These are phyloP conservation scores for Cylindroiulus punctatus DNA, from an alignment of 2,888 invertebrate genomes.

Conservation along the genomic window DNA sequence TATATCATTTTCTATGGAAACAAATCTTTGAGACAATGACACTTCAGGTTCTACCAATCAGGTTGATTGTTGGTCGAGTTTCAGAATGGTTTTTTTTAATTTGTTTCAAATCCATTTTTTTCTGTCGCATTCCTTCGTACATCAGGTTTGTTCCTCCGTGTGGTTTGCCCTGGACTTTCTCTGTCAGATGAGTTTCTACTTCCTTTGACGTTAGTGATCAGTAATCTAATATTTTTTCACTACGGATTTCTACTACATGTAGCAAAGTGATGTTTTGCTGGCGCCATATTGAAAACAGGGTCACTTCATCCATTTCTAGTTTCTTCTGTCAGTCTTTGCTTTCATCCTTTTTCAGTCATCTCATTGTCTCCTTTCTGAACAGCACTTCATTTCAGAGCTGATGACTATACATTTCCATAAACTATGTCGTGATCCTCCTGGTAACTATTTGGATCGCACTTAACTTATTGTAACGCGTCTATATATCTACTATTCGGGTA, in stretches of 20 bases:
- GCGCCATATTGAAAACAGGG: constrained; percentile 49
- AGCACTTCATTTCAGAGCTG: constrained; percentile 27
- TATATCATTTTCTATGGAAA: not conserved
- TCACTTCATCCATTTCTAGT: constrained; percentile 49
- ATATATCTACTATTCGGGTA: constrained; percentile 19
- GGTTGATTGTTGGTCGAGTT: not conserved
- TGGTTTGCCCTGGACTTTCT: not conserved
- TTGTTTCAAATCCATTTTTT: not conserved
- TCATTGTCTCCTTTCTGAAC: constrained; percentile 5
- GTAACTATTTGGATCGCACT: constrained; percentile 32
- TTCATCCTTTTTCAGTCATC: not conserved
- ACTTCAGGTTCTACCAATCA: not conserved
- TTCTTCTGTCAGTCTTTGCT: not conserved
- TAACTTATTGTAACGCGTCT: constrained; percentile 50
- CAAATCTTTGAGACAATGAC: not conserved
- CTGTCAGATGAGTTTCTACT: not conserved
- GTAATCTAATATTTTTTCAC: constrained; percentile 4
- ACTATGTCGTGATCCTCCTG: constrained; percentile 41
- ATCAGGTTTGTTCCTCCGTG: constrained; percentile 3
- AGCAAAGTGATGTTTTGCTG: constrained; percentile 15
- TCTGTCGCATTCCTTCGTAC: not conserved
- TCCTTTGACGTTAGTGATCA: not conserved
- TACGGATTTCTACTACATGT: not conserved
- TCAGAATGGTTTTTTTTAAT: not conserved
- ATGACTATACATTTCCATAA: constrained; percentile 44